Base-by-base conservation (phyloP, 2,888 invertebrate species). In the Agrotis puta region DNA sequence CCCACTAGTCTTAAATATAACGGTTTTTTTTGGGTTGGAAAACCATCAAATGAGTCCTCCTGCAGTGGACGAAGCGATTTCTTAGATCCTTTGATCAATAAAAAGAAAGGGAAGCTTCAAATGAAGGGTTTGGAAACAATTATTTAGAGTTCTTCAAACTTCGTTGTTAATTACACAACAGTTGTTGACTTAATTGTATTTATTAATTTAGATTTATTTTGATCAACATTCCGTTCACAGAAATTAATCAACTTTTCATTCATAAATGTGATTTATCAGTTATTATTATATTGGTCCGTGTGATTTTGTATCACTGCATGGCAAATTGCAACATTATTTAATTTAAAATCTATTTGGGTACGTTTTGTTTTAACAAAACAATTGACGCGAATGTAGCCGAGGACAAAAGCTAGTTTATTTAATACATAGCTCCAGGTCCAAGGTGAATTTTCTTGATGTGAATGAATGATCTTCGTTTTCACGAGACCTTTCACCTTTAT, bases 71-170 rank as follows among this genome's bases (percentile, higher is more conserved):
- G 39, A 63, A 70, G 43, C 69, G 45, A 45, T 84, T 66, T 63
- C 65, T 58, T 68, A 39, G 0, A 33, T 14, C 45, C 27, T 62
- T 66, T 77, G 45, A 81, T 81, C 16, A 11, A 65, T 73, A 64
- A 71, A 84, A 82, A 33, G 47, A 9, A 11, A 27, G 18, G 24
- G 18, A 22, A 64, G 6, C 57, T 63, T 77, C 53, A 67, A 84
- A 74, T 48, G 11, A 69, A 70, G 74, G 39, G 64, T 61, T 64
- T 66, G 45, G 43, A 72, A 82, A 82, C 67, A 84, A 82, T 82
- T 71, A 81, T 81, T 81, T 77, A 65, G 56, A 59, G 67, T 71
- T 77, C 56, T 71, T 84, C 82, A 84, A 74, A 82, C 69, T 78
- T 71, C 24, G 71, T 74, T 82, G 39, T 69, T 78, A 65, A 83